phyloP scores from a whole-genome alignment of 2,888 invertebrate species.

The Tuta absoluta region DNA sequence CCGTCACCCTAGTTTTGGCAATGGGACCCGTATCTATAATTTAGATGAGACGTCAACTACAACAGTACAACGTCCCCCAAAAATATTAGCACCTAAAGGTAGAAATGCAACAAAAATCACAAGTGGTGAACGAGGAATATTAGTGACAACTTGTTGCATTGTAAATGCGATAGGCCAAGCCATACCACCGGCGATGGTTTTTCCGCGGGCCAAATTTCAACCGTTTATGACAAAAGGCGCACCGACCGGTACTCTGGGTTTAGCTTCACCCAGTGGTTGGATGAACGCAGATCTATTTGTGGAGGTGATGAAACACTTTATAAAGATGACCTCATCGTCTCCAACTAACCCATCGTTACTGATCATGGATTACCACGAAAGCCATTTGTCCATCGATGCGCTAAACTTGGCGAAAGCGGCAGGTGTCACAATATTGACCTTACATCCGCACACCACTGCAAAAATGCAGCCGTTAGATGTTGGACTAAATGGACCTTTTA shows the following conservation, averaged over 20 bases:
- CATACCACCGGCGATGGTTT: not conserved
- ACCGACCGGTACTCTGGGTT: slow-evolving; percentile 5
- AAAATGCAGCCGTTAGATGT: slow-evolving; percentile 32
- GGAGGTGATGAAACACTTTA: slow-evolving; percentile 42
- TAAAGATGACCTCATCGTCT: not conserved
- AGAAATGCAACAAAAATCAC: slow-evolving; percentile 23
- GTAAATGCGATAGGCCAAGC: slow-evolving; percentile 21
- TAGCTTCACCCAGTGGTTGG: slow-evolving; percentile 43
- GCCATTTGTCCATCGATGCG: not conserved
- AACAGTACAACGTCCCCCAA: slow-evolving; percentile 25
- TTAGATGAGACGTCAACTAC: slow-evolving; percentile 35
- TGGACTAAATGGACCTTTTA: slow-evolving; percentile 42
- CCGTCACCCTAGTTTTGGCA: slow-evolving; percentile 30
- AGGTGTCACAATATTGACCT: slow-evolving; percentile 13
- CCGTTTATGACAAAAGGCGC: not conserved
- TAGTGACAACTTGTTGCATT: slow-evolving; percentile 35
- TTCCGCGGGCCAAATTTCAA: not conserved
- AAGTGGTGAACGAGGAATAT: slow-evolving; percentile 29
- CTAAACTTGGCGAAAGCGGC: slow-evolving; percentile 11
- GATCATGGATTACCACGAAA: slow-evolving; percentile 21
- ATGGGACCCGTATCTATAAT: slow-evolving; percentile 26
- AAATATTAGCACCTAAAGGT: slow-evolving; percentile 25
- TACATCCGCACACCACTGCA: slow-evolving; percentile 9
- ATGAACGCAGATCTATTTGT: slow-evolving; percentile 51
- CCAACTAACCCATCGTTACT: slow-evolving; percentile 18